Percentiles rank a stretch among this genome's conserved stretches.
phyloP scores from a whole-genome alignment of 2,113 vertebrate species.

The Microcebus jonahi region DNA sequence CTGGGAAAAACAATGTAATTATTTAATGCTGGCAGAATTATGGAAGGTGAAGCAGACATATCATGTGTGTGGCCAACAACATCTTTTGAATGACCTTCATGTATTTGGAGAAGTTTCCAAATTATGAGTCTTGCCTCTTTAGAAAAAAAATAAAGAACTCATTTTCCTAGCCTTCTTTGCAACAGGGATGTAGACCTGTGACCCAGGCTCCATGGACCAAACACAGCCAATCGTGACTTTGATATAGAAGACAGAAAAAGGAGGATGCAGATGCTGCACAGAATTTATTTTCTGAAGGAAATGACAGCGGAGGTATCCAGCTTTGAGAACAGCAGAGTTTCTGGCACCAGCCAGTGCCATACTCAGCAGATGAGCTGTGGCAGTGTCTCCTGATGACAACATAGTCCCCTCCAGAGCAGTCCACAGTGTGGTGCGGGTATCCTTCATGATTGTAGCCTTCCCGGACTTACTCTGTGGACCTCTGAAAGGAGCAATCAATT shows the following conservation, averaged over 20 bases:
- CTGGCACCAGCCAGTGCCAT: neutral
- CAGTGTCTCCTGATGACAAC: neutral
- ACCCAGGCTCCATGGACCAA: neutral
- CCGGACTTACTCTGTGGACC: neutral
- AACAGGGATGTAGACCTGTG: neutral
- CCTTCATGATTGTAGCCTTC: neutral
- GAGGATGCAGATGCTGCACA: neutral
- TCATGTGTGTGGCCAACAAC: neutral
- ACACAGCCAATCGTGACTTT: neutral
- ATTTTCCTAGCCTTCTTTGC: neutral
- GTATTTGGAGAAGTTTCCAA: neutral
- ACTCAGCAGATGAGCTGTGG: neutral
- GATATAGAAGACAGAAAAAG: neutral
- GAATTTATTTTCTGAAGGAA: neutral
- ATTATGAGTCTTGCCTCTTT: neutral
- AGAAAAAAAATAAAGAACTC: conserved; percentile 16
- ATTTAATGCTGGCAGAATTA: neutral
- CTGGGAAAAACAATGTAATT: conserved; percentile 34
- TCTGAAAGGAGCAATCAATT: neutral
- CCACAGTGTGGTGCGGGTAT: neutral
- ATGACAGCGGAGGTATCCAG: neutral
- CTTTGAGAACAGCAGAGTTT: neutral
- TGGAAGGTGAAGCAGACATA: neutral
- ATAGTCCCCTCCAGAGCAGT: neutral
- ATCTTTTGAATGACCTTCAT: neutral